Conservation (phyloP, 2,113 vertebrate genomes). For the Ptyas mucosa region DNA sequence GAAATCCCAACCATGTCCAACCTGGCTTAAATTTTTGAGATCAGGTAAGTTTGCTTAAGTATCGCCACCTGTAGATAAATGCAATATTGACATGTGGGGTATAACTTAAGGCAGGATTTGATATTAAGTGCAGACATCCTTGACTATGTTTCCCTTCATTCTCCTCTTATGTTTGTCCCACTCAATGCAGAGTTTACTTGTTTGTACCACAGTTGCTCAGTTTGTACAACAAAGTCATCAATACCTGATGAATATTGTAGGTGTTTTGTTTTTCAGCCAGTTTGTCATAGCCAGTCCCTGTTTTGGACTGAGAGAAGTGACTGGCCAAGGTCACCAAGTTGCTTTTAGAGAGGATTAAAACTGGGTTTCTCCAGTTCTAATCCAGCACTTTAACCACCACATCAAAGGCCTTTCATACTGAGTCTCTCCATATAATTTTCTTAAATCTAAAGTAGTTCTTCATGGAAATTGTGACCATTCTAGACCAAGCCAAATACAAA, state of each 20-base stretch:
- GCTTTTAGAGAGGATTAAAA: background rate
- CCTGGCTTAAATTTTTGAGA: background rate
- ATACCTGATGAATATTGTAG: background rate
- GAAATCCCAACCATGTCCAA: background rate
- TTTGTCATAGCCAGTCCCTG: background rate
- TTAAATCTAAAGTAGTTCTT: background rate
- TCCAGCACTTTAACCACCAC: background rate
- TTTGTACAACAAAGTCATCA: background rate
- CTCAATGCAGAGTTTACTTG: background rate
- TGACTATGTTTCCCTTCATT: background rate
- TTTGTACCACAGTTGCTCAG: background rate
- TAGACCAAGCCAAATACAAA: background rate
- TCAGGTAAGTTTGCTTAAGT: background rate
- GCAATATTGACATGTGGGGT: background rate
- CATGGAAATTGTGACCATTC: background rate
- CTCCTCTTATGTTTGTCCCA: background rate
- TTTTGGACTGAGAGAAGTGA: background rate
- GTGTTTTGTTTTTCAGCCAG: background rate
- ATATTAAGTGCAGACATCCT: background rate
- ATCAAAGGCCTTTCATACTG: background rate
- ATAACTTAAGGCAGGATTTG: background rate
- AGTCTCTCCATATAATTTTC: background rate
- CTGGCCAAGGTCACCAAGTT: background rate
- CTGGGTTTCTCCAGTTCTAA: background rate
- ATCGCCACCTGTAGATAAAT: background rate